Evolutionary conservation across 2,797 vertebrate genomes (phyloP).

Genomic region (Oryzias sinensis): DNA sequence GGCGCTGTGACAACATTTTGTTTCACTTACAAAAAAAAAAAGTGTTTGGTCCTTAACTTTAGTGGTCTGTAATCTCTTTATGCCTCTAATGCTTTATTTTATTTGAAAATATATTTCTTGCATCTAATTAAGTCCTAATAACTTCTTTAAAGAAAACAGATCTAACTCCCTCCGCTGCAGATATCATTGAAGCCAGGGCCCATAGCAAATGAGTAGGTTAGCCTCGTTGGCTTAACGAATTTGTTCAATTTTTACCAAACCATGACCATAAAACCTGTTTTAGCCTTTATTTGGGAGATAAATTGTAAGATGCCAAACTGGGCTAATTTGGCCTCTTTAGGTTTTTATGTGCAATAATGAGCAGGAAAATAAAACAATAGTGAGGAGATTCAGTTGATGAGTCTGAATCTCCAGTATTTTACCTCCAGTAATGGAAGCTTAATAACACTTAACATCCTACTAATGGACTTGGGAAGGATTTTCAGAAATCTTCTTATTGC

Average conservation of each 20-base stretch:
- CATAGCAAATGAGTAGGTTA: not conserved
- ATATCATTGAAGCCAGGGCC: not conserved
- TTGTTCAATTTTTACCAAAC: not conserved
- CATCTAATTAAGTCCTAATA: too few species aligned
- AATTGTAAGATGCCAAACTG: not conserved
- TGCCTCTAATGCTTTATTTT: too few species aligned
- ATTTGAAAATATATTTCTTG: too few species aligned
- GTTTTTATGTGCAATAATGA: not conserved
- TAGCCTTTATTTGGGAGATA: not conserved
- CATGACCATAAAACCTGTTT: not conserved
- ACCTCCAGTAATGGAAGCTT: slow-evolving; percentile 43
- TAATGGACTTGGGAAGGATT: not conserved
- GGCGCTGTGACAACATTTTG: not conserved
- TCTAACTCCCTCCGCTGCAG: too few species aligned
- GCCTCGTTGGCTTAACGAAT: slow-evolving; percentile 3
- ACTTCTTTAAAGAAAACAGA: too few species aligned
- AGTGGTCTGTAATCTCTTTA: not conserved
- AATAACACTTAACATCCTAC: not conserved
- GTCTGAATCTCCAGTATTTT: slow-evolving; percentile 37
- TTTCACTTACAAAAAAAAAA: slow-evolving; percentile 5
- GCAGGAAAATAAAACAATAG: not conserved
- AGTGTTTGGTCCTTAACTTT: not conserved
- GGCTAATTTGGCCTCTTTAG: slow-evolving; percentile 8
- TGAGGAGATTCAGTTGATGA: slow-evolving; percentile 34
- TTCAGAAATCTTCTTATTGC: not conserved